Conservation (phyloP, 2,888 invertebrate species). For the Ochropacha duplaris region DNA sequence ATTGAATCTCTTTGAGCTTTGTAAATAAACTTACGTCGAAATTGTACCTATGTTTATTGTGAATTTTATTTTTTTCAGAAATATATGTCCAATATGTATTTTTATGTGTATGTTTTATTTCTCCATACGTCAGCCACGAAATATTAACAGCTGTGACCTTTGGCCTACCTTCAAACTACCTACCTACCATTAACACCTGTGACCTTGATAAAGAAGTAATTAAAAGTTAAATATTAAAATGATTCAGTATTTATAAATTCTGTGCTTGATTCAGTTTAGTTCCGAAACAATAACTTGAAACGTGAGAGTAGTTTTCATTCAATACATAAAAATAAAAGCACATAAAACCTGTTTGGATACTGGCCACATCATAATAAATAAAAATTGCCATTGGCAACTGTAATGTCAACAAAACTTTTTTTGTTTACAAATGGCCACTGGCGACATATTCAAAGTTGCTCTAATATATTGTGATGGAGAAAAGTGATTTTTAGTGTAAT, state of each 20-base stretch:
- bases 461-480: slow-evolving; percentile 46
- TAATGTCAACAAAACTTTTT: slow-evolving; percentile 71
- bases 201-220: slow-evolving; percentile 26
- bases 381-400: slow-evolving; percentile 72
- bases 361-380: slow-evolving; percentile 54
- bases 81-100: slow-evolving; percentile 72
- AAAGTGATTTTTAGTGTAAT: slow-evolving; percentile 39
- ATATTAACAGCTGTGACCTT: slow-evolving; percentile 52
- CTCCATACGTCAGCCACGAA: slow-evolving; percentile 4
- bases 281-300: background rate
- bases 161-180: slow-evolving; percentile 15
- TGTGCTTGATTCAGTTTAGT: background rate
- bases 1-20: slow-evolving; percentile 51
- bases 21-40: slow-evolving; percentile 64
- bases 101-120: slow-evolving; percentile 53
- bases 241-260: background rate
- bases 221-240: background rate
- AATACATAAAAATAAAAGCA: background rate
- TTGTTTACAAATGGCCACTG: slow-evolving; percentile 75
- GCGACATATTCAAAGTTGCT: slow-evolving; percentile 66
- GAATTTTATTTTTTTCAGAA: slow-evolving; percentile 50
- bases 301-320: background rate
- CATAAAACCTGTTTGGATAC: slow-evolving; percentile 23
- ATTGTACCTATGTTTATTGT: slow-evolving; percentile 74
- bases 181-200: slow-evolving; percentile 36